phyloP scores from a whole-genome alignment of 2,797 vertebrate genomes.

The Stomatorhinus walkeri region DNA sequence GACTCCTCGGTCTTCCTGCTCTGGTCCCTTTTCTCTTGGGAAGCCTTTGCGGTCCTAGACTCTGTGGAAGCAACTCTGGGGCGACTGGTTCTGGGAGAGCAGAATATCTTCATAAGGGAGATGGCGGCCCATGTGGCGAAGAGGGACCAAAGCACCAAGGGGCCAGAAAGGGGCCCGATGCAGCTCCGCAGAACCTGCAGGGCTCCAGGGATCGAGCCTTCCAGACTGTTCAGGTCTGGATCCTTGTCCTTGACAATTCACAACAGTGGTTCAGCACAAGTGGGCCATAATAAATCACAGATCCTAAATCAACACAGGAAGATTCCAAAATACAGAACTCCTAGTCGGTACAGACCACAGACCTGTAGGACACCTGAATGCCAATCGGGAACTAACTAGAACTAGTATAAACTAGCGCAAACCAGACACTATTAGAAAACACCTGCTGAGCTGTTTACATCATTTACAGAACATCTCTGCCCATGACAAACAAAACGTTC shows the following conservation, averaged over 20 bases:
- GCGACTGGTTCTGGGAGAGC: conserved; percentile 24
- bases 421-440: not conserved
- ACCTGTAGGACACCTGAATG: not conserved
- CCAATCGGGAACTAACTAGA: not conserved
- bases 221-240: conserved; percentile 24
- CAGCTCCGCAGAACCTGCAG: conserved; percentile 44
- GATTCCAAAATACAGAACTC: not conserved
- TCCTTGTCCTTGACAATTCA: conserved; percentile 29
- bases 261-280: not conserved
- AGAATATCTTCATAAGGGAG: conserved; percentile 43
- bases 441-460: not conserved
- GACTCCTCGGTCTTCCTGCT: not conserved
- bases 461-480: not conserved
- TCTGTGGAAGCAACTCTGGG: conserved; percentile 20
- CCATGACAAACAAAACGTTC: not conserved
- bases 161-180: conserved; percentile 44
- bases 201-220: conserved; percentile 31
- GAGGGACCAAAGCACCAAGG: conserved; percentile 55
- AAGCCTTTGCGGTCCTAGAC: conserved; percentile 12
- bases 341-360: not conserved
- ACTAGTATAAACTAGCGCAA: not conserved
- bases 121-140: conserved; percentile 39
- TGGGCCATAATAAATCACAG: not conserved
- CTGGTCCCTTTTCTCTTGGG: conserved; percentile 12
- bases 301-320: not conserved